A percentile compares a stretch with the other conserved stretches of the same genome.
These are phyloP conservation scores for Amphimallon solstitiale DNA, from an alignment of 2,888 invertebrate species.

Conservation along the genomic window DNA sequence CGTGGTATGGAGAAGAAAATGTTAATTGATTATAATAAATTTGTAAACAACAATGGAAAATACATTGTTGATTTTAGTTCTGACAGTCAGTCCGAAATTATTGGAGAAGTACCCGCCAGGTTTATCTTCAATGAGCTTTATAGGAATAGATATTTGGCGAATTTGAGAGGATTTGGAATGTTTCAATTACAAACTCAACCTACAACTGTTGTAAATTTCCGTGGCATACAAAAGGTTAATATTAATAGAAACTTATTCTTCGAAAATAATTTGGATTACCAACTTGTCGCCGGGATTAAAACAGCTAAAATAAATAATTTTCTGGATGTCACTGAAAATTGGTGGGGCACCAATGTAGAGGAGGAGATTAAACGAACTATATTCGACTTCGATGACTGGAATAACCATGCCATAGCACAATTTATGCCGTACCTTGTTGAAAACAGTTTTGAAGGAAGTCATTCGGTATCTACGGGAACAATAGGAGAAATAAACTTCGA, in stretches of 20 bases:
- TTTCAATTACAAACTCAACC: conserved; percentile 66
- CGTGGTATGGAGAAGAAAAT: conserved; percentile 98
- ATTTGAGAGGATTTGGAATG: conserved; percentile 55
- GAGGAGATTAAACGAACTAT: conserved; percentile 82
- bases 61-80: conserved; percentile 89
- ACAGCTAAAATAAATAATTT: conserved; percentile 89
- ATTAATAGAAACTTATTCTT: conserved; percentile 90
- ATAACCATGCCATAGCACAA: conserved; percentile 93
- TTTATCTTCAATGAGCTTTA: conserved; percentile 83
- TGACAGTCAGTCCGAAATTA: conserved; percentile 92
- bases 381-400: conserved; percentile 99
- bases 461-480: conserved; percentile 75
- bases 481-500: conserved; percentile 70
- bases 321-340: conserved; percentile 91
- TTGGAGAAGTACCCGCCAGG: conserved; percentile 83
- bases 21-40: conserved; percentile 81
- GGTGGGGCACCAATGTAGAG: conserved; percentile 91
- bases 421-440: conserved; percentile 88
- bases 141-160: conserved; percentile 68
- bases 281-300: conserved; percentile 89
- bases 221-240: conserved; percentile 93
- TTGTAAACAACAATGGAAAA: conserved; percentile 81
- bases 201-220: conserved; percentile 89
- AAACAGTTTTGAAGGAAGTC: conserved; percentile 79
- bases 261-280: conserved; percentile 85